Evolutionary conservation across 2,888 invertebrate genomes (phyloP), one percentile per base, ranked within the genome.

Genomic region (Chalcis sispes): DNA sequence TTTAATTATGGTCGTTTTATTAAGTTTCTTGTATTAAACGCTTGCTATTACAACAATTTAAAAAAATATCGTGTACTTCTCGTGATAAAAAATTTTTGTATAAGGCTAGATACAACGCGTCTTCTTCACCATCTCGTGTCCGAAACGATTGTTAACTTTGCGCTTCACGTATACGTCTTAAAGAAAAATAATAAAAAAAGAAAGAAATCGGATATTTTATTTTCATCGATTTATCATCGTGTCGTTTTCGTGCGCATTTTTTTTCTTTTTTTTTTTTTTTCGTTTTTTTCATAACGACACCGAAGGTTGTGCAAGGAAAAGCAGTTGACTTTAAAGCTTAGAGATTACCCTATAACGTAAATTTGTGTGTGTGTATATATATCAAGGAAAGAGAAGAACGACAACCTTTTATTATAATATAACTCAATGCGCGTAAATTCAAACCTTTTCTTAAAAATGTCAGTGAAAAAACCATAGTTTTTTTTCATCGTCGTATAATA

Each of bases 51-150:
- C 20, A 18, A 8, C 15, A 18, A 15, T 58, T n/a, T 69, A 69
- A 69, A 58, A 67, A 69, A 69, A 69, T 69, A 69, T 58, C 58
- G 10, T 56, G 13, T 27, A 54, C 40, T 56, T 56, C 29, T 18
- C n/a, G 7, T 27, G 29, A 67, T 56, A 56, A 56, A 67, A 67
- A 36, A 42, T 40, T 27, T 36, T 1, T 65, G 8, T 67, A 18
- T 52, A 67, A 54, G 52, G 54, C 56, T 46, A 67, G 42, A 42
- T 42, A 42, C n/a, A n/a, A n/a, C n/a, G n/a, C n/a, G n/a, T n/a
- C n/a, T n/a, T n/a, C n/a, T n/a, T n/a, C n/a, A n/a, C n/a, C n/a
- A n/a, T n/a, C n/a, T n/a, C n/a, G n/a, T n/a, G n/a, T n/a, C n/a
- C n/a, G n/a, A n/a, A n/a, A n/a, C n/a, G n/a, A n/a, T n/a, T n/a